These are phyloP conservation scores for Elymnias hypermnestra DNA, from an alignment of 1,140 invertebrate species.

Conservation along the genomic window DNA sequence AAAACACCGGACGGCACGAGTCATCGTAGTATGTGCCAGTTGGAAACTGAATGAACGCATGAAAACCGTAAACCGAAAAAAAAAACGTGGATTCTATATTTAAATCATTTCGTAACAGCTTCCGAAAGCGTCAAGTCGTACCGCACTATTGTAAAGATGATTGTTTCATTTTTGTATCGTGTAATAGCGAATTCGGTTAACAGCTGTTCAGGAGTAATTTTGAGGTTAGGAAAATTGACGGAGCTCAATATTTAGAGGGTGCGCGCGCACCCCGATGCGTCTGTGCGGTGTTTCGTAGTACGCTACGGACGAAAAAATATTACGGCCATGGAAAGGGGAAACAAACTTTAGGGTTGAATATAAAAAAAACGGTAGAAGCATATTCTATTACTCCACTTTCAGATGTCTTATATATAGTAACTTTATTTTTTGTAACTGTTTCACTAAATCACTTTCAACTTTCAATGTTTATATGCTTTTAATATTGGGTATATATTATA, in stretches of 20 bases:
- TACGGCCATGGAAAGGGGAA: background rate
- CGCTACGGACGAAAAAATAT: slow-evolving; percentile 15
- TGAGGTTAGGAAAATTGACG: slow-evolving; percentile 68
- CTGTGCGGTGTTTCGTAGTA: slow-evolving; percentile 24
- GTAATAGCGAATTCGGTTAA: slow-evolving; percentile 24
- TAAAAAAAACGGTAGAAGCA: background rate
- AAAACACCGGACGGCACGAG: slow-evolving; percentile 21
- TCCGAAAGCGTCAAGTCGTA: slow-evolving; percentile 45
- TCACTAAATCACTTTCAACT: no score
- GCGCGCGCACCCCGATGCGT: slow-evolving; percentile 59
- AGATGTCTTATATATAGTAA: no score
- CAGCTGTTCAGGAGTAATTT: slow-evolving; percentile 54
- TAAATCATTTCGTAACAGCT: slow-evolving; percentile 65
- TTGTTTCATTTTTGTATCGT: slow-evolving; percentile 23
- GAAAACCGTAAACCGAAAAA: slow-evolving; percentile 59
- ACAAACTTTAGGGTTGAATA: slow-evolving; percentile 3
- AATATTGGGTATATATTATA: no score
- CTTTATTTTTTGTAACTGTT: no score
- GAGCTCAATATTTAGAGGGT: slow-evolving; percentile 50
- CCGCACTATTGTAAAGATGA: slow-evolving; percentile 21
- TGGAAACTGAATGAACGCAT: slow-evolving; percentile 64
- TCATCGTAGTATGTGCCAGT: slow-evolving; percentile 35
- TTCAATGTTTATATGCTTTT: no score
- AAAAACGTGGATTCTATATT: slow-evolving; percentile 51
- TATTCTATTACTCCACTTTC: no score